Evolutionary conservation across 2,888 invertebrate genomes (phyloP).

Genomic region (Catonia carolina): DNA sequence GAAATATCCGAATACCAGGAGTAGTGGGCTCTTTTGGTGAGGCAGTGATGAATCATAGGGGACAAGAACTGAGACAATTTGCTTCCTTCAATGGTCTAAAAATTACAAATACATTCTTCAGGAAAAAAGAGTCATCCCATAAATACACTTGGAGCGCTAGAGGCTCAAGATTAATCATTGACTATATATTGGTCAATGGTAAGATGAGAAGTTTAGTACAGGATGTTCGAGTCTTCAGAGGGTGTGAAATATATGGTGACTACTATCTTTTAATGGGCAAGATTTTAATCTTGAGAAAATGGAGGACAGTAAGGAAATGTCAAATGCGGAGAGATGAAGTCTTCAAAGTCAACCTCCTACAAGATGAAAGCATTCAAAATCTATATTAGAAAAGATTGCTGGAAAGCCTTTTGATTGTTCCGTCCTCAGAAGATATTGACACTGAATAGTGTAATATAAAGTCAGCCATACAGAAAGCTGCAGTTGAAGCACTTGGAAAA

Average conservation of each 20-base stretch:
- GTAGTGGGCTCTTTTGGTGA: too few relatives aligned
- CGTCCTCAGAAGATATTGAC: background rate
- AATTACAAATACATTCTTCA: too few relatives aligned
- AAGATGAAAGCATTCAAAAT: background rate
- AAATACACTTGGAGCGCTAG: slow-evolving; percentile 7
- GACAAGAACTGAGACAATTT: too few relatives aligned
- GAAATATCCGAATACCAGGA: too few relatives aligned
- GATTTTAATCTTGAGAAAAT: background rate
- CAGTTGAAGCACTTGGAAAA: too few relatives aligned
- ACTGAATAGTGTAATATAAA: background rate
- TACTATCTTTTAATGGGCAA: background rate
- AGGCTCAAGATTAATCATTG: too few relatives aligned
- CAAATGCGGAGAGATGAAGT: background rate
- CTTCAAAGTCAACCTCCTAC: background rate
- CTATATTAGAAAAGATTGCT: slow-evolving; percentile 1
- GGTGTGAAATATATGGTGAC: slow-evolving; percentile 1
- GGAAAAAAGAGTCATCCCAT: too few relatives aligned
- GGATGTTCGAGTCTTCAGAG: slow-evolving; percentile 7
- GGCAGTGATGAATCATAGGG: too few relatives aligned
- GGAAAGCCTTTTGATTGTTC: background rate
- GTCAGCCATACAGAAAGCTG: too few relatives aligned
- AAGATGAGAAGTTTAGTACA: slow-evolving; percentile 1
- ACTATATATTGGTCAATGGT: slow-evolving; percentile 1
- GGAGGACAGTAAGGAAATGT: background rate
- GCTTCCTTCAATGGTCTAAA: too few relatives aligned